These are phyloP conservation scores for Syngnathus floridae DNA, from an alignment of 2,113 vertebrate genomes.

Conservation along the genomic window DNA sequence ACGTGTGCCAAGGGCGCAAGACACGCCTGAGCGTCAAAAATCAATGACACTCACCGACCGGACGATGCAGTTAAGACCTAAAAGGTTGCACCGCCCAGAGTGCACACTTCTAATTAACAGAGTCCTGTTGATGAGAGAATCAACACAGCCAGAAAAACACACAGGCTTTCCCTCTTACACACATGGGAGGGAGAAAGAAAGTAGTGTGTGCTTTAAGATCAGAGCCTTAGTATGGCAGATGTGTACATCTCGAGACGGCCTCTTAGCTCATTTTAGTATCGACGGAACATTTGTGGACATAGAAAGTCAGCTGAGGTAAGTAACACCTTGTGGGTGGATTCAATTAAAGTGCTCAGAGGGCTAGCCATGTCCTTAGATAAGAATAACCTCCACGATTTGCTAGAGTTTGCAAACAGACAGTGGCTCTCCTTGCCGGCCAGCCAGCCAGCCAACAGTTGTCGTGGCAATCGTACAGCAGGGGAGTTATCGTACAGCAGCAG, in stretches of 20 bases:
- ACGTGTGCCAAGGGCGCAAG: no score
- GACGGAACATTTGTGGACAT: conserved; percentile 27
- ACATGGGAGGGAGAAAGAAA: no score
- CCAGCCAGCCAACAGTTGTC: neutral
- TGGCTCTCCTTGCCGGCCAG: neutral
- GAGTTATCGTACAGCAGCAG: conserved; percentile 10
- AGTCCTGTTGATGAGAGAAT: no score
- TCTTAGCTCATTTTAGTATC: conserved; percentile 27
- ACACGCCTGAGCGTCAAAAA: no score
- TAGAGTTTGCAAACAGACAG: conserved; percentile 38
- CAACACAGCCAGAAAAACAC: no score
- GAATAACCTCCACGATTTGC: conserved; percentile 23
- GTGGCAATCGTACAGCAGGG: no score
- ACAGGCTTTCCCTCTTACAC: no score
- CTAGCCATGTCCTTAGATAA: conserved; percentile 28
- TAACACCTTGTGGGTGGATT: conserved; percentile 12
- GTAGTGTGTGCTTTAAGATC: no score
- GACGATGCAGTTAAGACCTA: no score
- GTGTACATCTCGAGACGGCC: conserved; percentile 22
- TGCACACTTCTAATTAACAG: no score
- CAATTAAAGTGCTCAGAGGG: conserved; percentile 27
- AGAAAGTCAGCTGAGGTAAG: conserved; percentile 36
- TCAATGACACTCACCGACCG: no score
- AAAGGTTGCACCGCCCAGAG: no score
- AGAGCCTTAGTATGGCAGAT: conserved; percentile 4